Evolutionary conservation across 1,140 invertebrate genomes (phyloP), one percentile per base, ranked within the genome.

Genomic region (Orussus abietinus): DNA sequence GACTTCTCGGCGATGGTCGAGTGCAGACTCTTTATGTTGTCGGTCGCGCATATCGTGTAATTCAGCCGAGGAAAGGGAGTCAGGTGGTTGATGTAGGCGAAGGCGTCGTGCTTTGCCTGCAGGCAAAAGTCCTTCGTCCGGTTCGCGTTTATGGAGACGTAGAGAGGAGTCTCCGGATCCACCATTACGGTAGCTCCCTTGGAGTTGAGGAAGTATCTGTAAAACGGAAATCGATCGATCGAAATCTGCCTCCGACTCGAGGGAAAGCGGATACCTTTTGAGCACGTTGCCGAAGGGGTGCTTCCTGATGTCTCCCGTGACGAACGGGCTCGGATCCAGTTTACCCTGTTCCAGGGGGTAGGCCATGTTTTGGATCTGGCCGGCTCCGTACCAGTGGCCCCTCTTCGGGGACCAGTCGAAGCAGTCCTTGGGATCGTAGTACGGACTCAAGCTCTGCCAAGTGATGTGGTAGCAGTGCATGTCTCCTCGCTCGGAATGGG

Each of bases 191-290:
- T 85, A 9, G 85, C 86, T 5, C 90, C 90, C 63, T 84, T 84
- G 0, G 88, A 90, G 55, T 84, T 90, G 14, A 93, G 81, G 49
- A 92, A 90, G 51, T 90, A 92, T 25, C 87, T n/a, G n/a, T n/a
- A n/a, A n/a, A n/a, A n/a, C n/a, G n/a, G n/a, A n/a, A n/a, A n/a
- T n/a, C n/a, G n/a, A n/a, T n/a, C n/a, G n/a, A n/a, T n/a, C n/a
- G n/a, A n/a, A n/a, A n/a, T n/a, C n/a, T n/a, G n/a, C n/a, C n/a
- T n/a, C n/a, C n/a, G n/a, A n/a, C n/a, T n/a, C n/a, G n/a, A n/a
- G n/a, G n/a, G n/a, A n/a, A n/a, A n/a, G n/a, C n/a, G n/a, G n/a
- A 32, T 17, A n/a, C n/a, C n/a, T 69, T 36, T 86, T 84, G 0
- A 94, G 59, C 0, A 88, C 85, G 48, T 86, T 86, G 0, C 90